Percentiles rank a stretch among this genome's conserved stretches.
phyloP scores from a whole-genome alignment of 1,140 invertebrate genomes.

The Colletes latitarsis region DNA sequence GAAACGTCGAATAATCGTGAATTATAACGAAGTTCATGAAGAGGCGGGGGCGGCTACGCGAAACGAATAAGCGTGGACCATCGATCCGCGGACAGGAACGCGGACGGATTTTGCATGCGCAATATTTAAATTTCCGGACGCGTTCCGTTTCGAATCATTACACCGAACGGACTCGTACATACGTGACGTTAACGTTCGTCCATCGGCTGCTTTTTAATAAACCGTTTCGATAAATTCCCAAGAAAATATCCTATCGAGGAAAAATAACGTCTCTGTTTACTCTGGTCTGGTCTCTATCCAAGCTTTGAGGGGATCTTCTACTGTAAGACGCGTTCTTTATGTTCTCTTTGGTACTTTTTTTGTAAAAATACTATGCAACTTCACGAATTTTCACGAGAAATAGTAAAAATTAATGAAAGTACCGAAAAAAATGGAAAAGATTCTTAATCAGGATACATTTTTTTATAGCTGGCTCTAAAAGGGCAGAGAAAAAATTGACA shows the following conservation, averaged over 20 bases:
- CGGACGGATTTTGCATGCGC: conserved; percentile 21
- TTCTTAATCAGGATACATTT: too few species aligned
- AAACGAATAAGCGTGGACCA: conserved; percentile 7
- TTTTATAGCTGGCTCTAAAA: too few species aligned
- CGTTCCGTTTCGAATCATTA: conserved; percentile 26
- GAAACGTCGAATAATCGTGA: conserved; percentile 16
- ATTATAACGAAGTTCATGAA: conserved; percentile 11
- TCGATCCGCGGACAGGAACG: conserved; percentile 3
- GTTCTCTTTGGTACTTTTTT: too few species aligned
- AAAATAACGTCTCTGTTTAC: too few species aligned
- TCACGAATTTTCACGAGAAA: too few species aligned
- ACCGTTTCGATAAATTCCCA: neutral
- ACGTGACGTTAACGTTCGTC: neutral
- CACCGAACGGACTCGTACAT: neutral
- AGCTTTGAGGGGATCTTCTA: too few species aligned
- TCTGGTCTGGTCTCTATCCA: too few species aligned
- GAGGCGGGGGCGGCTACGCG: neutral
- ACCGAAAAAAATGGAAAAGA: too few species aligned
- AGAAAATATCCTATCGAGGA: neutral
- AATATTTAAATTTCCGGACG: conserved; percentile 22
- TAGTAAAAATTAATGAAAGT: too few species aligned
- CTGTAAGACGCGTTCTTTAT: too few species aligned
- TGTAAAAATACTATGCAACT: too few species aligned
- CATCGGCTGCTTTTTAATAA: neutral
- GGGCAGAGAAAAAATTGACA: too few species aligned